These are phyloP conservation scores for Rhinoderma darwinii DNA, from an alignment of 2,113 vertebrate genomes.

Conservation along the genomic window DNA sequence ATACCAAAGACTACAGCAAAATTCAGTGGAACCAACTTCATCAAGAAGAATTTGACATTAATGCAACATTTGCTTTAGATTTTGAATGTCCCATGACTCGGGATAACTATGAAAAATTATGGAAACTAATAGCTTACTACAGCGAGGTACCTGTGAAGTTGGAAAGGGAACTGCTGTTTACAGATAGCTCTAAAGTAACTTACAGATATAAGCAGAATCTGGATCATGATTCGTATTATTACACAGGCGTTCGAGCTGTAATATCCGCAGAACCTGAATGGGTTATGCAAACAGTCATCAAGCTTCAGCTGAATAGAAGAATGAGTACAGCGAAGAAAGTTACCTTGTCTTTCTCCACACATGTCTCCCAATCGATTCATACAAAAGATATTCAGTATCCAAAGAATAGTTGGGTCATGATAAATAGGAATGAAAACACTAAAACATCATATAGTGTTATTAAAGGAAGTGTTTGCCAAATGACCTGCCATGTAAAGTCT, in stretches of 20 bases:
- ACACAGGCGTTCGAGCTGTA: conserved; percentile 83
- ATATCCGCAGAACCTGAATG: conserved; percentile 78
- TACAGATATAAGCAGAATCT: conserved; percentile 81
- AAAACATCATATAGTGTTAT: conserved; percentile 66
- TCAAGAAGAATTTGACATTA: conserved; percentile 71
- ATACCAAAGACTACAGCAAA: conserved; percentile 65
- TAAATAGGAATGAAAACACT: conserved; percentile 70
- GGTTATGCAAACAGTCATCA: conserved; percentile 83
- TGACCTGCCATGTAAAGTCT: conserved; percentile 79
- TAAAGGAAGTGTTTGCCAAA: conserved; percentile 71
- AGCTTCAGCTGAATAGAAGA: conserved; percentile 81
- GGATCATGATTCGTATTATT: conserved; percentile 81
- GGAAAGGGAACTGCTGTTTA: conserved; percentile 70
- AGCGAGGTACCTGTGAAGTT: conserved; percentile 85
- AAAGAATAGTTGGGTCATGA: conserved; percentile 81
- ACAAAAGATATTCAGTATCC: conserved; percentile 62
- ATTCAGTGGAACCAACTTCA: conserved; percentile 76
- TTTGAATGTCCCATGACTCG: conserved; percentile 82
- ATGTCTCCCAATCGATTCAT: conserved; percentile 67
- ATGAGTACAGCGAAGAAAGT: conserved; percentile 80
- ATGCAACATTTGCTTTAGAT: conserved; percentile 76
- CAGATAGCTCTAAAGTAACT: conserved; percentile 68
- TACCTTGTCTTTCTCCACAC: conserved; percentile 72
- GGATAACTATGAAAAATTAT: conserved; percentile 82
- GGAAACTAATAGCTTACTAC: conserved; percentile 92